Evolutionary conservation across 92 coral and sea anemone species (phyloP).

Genomic region (Parazoanthus swiftii): DNA sequence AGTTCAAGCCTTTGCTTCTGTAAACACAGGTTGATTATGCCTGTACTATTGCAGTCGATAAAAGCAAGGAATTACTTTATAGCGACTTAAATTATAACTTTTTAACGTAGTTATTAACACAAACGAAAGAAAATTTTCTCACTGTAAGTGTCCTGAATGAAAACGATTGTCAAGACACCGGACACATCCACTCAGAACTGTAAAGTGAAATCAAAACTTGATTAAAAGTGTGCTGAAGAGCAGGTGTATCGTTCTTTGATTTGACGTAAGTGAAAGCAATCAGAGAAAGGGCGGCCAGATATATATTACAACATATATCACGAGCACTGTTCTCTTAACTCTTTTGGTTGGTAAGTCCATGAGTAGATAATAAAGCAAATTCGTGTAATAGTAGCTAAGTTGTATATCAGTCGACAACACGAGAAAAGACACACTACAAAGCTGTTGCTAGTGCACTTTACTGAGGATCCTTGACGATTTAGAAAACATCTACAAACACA

Average conservation of each 20-base stretch:
- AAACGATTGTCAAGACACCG: background rate
- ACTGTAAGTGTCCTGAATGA: background rate
- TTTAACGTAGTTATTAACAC: background rate
- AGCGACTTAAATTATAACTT: background rate
- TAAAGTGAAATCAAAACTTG: background rate
- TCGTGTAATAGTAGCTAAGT: background rate
- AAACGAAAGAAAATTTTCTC: background rate
- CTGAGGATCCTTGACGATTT: background rate
- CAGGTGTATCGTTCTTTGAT: slow-evolving; percentile 2
- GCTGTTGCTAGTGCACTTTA: background rate
- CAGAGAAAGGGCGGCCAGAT: background rate
- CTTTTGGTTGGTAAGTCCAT: no score
- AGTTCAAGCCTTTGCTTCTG: background rate
- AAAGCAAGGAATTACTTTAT: background rate
- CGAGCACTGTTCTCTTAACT: background rate
- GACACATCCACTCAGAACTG: slow-evolving; percentile 7
- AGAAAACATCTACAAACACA: background rate
- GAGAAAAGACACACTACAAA: background rate
- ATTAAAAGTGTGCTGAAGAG: slow-evolving; percentile 1
- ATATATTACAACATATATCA: background rate
- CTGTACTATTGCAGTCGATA: background rate
- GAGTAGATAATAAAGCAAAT: background rate
- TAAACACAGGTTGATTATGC: background rate
- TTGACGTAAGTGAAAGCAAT: slow-evolving; percentile 14
- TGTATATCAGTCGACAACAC: no score